Evolutionary conservation across 2,797 vertebrate species (phyloP).

Genomic region (Tenualosa ilisha): DNA sequence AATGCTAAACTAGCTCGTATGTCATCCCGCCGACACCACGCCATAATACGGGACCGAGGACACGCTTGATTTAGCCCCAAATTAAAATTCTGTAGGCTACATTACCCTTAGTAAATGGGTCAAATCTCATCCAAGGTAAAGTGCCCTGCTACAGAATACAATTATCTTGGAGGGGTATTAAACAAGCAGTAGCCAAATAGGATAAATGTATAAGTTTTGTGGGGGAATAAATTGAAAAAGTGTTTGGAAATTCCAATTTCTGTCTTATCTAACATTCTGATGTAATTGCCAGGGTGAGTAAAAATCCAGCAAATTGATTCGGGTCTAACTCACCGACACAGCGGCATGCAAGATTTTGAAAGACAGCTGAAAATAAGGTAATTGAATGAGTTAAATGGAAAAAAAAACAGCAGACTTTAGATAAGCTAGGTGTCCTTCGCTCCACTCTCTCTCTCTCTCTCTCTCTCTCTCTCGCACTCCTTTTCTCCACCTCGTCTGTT

Average conservation of each 20-base stretch:
- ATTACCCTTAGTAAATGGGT: conserved; percentile 83
- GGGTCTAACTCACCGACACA: conserved; percentile 72
- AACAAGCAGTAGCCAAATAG: conserved; percentile 12
- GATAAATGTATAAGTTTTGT: conserved; percentile 35
- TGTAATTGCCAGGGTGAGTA: conserved; percentile 77
- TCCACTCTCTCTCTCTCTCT: not conserved
- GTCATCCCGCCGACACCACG: conserved; percentile 76
- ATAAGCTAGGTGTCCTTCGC: conserved; percentile 42
- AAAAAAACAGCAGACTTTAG: conserved; percentile 36
- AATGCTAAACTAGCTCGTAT: conserved; percentile 73
- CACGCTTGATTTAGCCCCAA: conserved; percentile 80
- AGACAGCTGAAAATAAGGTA: conserved; percentile 67
- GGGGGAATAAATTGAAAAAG: conserved; percentile 15
- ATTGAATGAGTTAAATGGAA: conserved; percentile 56
- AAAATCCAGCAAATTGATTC: conserved; percentile 76
- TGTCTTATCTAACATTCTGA: conserved; percentile 75
- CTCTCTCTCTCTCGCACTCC: not conserved
- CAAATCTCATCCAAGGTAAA: conserved; percentile 72
- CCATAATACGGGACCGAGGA: conserved; percentile 66
- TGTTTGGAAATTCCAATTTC: conserved; percentile 78
- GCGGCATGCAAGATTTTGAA: conserved; percentile 57
- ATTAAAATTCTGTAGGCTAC: conserved; percentile 84
- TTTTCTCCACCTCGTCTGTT: not conserved
- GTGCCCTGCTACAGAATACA: conserved; percentile 16
- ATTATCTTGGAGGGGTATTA: conserved; percentile 35